These are phyloP conservation scores for Lepus oiostolus DNA, from an alignment of 2,797 vertebrate species.

Conservation along the genomic window DNA sequence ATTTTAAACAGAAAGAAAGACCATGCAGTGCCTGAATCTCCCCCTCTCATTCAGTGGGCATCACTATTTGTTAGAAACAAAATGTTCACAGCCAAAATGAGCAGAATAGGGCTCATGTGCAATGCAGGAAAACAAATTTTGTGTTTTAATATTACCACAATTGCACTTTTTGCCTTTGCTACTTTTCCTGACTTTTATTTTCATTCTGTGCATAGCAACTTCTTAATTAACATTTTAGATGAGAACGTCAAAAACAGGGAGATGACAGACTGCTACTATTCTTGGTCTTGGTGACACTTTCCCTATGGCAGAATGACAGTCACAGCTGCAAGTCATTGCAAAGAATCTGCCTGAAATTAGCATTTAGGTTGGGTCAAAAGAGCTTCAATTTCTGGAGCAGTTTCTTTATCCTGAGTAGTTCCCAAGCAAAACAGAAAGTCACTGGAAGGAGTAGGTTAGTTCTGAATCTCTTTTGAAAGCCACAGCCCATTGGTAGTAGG, in stretches of 20 bases:
- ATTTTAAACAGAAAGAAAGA: constrained; percentile 7
- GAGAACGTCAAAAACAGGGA: constrained; percentile 76
- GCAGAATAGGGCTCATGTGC: not conserved
- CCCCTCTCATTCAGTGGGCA: not conserved
- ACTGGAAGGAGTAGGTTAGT: not conserved
- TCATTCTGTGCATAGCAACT: constrained; percentile 80
- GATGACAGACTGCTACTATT: constrained; percentile 88
- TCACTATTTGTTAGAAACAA: not conserved
- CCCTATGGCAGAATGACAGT: constrained; percentile 84
- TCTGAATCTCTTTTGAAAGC: not conserved
- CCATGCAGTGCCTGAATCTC: too few relatives aligned
- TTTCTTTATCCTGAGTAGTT: not conserved
- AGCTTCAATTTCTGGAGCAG: constrained; percentile 67
- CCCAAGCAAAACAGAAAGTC: not conserved
- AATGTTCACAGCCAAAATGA: not conserved
- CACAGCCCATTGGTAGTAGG: not conserved
- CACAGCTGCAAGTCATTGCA: constrained; percentile 86
- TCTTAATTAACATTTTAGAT: constrained; percentile 84
- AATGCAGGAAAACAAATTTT: not conserved
- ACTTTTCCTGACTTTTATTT: constrained; percentile 81
- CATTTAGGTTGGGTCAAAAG: constrained; percentile 80
- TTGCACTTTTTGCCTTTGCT: constrained; percentile 75
- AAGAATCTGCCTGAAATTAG: constrained; percentile 86
- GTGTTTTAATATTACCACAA: constrained; percentile 28
- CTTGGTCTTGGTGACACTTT: constrained; percentile 86